Base-by-base conservation (phyloP, 2,113 vertebrate species). In the Gobius niger region DNA sequence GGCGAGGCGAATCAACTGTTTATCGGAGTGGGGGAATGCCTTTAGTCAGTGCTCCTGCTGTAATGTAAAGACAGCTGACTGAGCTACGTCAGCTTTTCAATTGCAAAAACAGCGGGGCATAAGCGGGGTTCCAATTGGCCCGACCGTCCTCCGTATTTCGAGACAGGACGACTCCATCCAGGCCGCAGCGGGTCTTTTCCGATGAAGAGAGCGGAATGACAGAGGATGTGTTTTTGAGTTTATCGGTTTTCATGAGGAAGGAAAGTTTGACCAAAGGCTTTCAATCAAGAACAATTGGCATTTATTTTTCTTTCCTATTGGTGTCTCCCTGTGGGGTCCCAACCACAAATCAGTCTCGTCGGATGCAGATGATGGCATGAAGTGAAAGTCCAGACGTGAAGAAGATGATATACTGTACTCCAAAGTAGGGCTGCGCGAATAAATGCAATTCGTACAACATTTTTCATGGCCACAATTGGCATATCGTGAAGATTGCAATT, bases 1-100 rank as follows among this genome's bases (percentile, higher is more conserved):
- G 40, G 6, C 1, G 80, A 85, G 87, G 87, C 80, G 84, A 82
- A 87, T 86, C 63, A 67, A 66, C 70, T 61, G 64, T 82, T 88
- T 73, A 69, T 73, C 73, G 75, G 71, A 83, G 75, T 76, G 76
- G 78, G 44, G 67, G 87, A 76, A 59, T 12, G 49, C 64, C 40
- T 72, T 57, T 72, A 16, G 24, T 34, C 66, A 67, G 10, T 56
- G 16, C 47, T 59, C 73, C 9, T 67, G 44, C 44, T 63, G 24
- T 34, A 60, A 72, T 73, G 56, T 68, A 42, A 72, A 70, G 54
- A 75, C 73, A 72, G 67, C 65, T 64, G 50, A 67, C 65, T 70
- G 63, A 66, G 9, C 68, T 18, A 18, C 40, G 13, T 65, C 47
- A 66, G 7, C 42, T 14, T 57, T 57, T 67, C 24, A 60, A 24